Evolutionary conservation across 2,888 invertebrate genomes (phyloP).

Genomic region (Drosophila kuntzei): DNA sequence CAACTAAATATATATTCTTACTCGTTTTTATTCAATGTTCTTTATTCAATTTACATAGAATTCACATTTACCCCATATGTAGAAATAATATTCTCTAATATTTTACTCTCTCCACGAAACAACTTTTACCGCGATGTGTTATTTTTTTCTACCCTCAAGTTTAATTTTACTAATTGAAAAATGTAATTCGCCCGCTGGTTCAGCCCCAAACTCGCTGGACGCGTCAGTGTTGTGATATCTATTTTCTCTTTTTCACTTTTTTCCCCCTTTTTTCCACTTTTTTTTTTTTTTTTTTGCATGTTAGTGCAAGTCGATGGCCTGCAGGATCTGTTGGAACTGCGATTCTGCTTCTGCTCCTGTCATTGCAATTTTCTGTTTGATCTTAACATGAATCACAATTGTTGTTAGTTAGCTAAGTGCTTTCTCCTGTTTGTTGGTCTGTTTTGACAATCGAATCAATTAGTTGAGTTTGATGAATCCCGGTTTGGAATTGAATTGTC

Average conservation of each 20-base stretch:
- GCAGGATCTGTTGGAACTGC: slow-evolving; percentile 26
- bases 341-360: slow-evolving; percentile 14
- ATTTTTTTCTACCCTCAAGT: slow-evolving; percentile 31
- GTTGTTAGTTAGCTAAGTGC: slow-evolving; percentile 38
- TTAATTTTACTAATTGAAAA: slow-evolving; percentile 85
- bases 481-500: slow-evolving; percentile 1
- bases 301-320: slow-evolving; percentile 39
- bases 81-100: background rate
- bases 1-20: too few relatives aligned
- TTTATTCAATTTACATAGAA: background rate
- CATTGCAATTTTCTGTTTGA: slow-evolving; percentile 42
- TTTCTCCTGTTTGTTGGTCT: slow-evolving; percentile 19
- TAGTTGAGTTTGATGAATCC: slow-evolving; percentile 32
- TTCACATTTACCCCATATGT: background rate
- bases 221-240: slow-evolving; percentile 36
- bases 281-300: slow-evolving; percentile 25
- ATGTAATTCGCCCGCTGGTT: slow-evolving; percentile 82
- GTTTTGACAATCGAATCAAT: slow-evolving; percentile 31
- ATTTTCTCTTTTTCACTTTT: slow-evolving; percentile 3
- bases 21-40: background rate
- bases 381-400: slow-evolving; percentile 18
- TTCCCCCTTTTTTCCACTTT: background rate
- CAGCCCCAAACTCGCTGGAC: slow-evolving; percentile 45
- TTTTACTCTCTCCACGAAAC: background rate
- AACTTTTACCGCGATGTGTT: background rate